Base-by-base conservation (phyloP, 2,797 vertebrate genomes). In the Gorsachius magnificus region DNA sequence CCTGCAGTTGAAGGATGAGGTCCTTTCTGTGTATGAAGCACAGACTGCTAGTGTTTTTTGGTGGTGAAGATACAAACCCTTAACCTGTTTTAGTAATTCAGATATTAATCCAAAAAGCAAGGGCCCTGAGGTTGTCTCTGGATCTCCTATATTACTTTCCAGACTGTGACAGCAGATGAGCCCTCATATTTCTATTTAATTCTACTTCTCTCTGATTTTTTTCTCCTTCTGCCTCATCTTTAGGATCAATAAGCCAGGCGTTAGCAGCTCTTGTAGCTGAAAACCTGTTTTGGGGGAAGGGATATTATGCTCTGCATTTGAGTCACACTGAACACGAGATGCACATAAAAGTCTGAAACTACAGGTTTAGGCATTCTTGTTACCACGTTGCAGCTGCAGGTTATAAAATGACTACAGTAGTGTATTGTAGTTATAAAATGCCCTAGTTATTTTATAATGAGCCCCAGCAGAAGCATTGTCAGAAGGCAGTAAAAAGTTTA, bases 401-500 rank as follows among this genome's bases (percentile, higher is more conserved):
- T 97, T 94, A 84, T 93, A 91, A 94, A 93, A 95, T 75, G 79
- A 94, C 91, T 87, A 58, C 83, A 87, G 84, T 85, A 96, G 95
- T 97, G 96, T 91, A 93, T 87, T 96, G 89, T 86, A 94, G 91
- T 96, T 97, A 95, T 93, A 97, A 97, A 96, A 95, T 89, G 95
- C 68, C 70, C 57, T 83, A 48, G 72, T 95, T 96, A 68, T 90
- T 94, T 98, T 95, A 96, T 97, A 96, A 95, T 89, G 63, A 93
- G 78, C 83, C 96, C 97, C 93, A 90, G 78, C 80, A 97, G 95
- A 93, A 97, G 51, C 48, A 41, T 48, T 85, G 74, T 90, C 72
- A 95, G 86, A 65, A 58, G 58, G 56, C 82, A 86, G 80, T 95
- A 96, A 94, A 95, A 96, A 92, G 94, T 96, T 95, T 83, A 93